Base-by-base conservation (phyloP, 2,888 invertebrate species). In the Callimorpha dominula region DNA sequence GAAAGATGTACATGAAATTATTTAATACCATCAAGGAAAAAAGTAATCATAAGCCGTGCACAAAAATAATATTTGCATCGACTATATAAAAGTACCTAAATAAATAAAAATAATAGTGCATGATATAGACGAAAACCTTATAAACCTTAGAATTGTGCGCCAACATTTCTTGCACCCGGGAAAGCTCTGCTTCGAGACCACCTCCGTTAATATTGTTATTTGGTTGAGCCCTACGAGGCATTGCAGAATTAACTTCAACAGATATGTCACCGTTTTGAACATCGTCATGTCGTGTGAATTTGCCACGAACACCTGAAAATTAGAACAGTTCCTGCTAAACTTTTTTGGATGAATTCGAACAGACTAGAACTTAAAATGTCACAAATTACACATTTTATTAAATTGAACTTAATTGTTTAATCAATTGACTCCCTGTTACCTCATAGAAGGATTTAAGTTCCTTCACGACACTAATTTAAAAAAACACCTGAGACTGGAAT, bases 81-180 rank as follows among this genome's bases (percentile, higher is more conserved):
- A 69, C 52, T 46, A 72, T 77, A 74, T 9, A 49, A 49, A 74
- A 70, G 64, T 67, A 72, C 60, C 73, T 72, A 76, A 78, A 82
- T 85, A 84, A 85, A 85, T 86, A 84, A 87, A 90, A 90, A 89
- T 88, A 90, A 90, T 93, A 92, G 95, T 95, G 95, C 95, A 93
- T 90, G 88, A 92, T 96, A 96, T 96, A 96, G 96, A 96, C 95
- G 92, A 96, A 96, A 96, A 96, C 96, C 96, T 96, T 96, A 94
- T 95, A 96, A 96, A 98, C 98, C 97, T 98, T 98, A 86, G 98
- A 98, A 96, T 98, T 98, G 95, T 98, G 98, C 80, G 98, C 98
- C 87, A 99, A 94, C 94, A 98, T 97, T 78, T 97, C 97, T 91
- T 98, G 97, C 73, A 99, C 98, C 75, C 98, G 96, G 80, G 98